Base-by-base conservation (phyloP, 2,888 invertebrate species). In the Lasioglossum marginatum region DNA sequence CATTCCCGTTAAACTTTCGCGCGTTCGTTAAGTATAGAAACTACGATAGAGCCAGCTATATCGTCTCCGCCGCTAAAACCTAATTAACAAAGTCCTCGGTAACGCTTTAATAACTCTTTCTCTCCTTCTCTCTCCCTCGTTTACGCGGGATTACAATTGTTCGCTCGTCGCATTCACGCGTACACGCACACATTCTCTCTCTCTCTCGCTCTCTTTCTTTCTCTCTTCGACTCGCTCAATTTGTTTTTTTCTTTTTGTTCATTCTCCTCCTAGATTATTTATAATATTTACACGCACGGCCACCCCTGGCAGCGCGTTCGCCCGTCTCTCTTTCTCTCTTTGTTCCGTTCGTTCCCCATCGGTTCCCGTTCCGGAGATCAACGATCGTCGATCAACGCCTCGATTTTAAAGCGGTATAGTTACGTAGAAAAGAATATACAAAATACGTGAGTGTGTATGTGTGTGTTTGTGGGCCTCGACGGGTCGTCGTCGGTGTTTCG, bases 21-120 rank as follows among this genome's bases (percentile, higher is more conserved):
- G 92, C 91, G 88, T 88, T 84, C 74, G 77, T 73, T 71, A 89
- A 82, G 86, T 88, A 87, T 87, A 91, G 91, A 91, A 94, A 93
- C 93, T 94, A 94, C 93, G 92, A 94, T 94, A 94, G 94, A 94
- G 94, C 94, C 94, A 93, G 92, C 94, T 94, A 93, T 93, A 91
- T 94, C 93, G 92, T 93, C 90, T 90, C 90, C 89, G 91, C 91
- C 88, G 90, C 92, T 93, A 93, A 88, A 91, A 93, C 88, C 93
- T 94, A 93, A 90, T 93, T 92, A 94, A 94, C 93, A 94, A 93
- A 92, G 88, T 90, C 88, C 79, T 89, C 88, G 52, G 81, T 90
- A 89, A 91, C 88, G 90, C 81, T 79, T 86, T 80, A 81, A 88
- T 88, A 91, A 89, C 88, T 91, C 78, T 73, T 74, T 82, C 60